Evolutionary conservation across 2,888 invertebrate genomes (phyloP).

Genomic region (Phymatocera aterrima): DNA sequence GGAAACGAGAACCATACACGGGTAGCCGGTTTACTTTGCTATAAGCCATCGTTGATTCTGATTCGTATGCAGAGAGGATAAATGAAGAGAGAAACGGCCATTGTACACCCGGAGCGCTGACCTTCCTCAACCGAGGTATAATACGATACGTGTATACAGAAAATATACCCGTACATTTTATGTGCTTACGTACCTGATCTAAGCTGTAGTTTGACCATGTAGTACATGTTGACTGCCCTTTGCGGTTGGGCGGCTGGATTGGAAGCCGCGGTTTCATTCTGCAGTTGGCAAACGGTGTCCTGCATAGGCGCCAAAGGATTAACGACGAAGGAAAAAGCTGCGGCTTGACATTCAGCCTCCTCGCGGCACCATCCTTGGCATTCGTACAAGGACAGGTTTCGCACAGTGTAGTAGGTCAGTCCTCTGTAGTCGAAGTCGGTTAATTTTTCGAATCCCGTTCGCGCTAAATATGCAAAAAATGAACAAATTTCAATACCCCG

Average conservation of each 20-base stretch:
- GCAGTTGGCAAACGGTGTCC: constrained; percentile 92
- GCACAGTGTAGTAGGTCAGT: constrained; percentile 93
- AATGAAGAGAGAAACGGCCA: too few relatives aligned
- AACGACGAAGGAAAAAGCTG: constrained; percentile 94
- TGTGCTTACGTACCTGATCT: constrained; percentile 79
- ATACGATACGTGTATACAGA: not conserved
- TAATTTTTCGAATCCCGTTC: constrained; percentile 94
- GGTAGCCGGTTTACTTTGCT: not conserved
- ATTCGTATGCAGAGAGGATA: too few relatives aligned
- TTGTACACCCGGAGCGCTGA: constrained; percentile 2
- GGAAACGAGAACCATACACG: not conserved
- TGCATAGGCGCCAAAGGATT: constrained; percentile 95
- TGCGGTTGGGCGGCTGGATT: constrained; percentile 90
- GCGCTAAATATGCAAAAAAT: constrained; percentile 78
- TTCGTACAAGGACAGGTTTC: constrained; percentile 93
- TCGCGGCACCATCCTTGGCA: constrained; percentile 97
- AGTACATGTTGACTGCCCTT: constrained; percentile 93
- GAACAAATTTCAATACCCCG: not conserved
- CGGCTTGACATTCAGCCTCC: constrained; percentile 93
- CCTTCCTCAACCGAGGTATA: not conserved
- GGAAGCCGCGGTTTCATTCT: constrained; percentile 94
- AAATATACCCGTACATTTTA: not conserved
- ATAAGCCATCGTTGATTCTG: not conserved
- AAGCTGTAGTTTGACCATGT: constrained; percentile 95
- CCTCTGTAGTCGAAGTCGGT: constrained; percentile 95